Percentiles rank a stretch among this genome's conserved stretches.
Conservation (phyloP, 2,888 invertebrate genomes). For the Drosophila cognata region DNA sequence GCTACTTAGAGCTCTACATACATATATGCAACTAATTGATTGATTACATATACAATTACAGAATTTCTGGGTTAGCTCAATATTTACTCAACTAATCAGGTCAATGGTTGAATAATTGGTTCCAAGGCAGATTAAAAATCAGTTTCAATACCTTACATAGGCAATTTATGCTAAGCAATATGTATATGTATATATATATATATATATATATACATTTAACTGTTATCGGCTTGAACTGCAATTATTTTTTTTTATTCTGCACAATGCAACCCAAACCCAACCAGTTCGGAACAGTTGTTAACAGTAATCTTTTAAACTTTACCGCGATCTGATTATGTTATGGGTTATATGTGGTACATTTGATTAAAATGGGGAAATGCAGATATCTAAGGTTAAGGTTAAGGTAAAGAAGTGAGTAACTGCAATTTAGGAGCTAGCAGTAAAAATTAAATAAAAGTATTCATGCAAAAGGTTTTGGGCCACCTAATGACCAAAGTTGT, state of each 20-base stretch:
- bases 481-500: constrained; percentile 69
- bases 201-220: background rate
- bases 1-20: background rate
- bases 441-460: constrained; percentile 14
- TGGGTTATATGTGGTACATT: constrained; percentile 22
- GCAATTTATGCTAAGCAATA: background rate
- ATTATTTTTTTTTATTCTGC: background rate
- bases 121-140: background rate
- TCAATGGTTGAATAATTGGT: background rate
- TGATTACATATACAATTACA: background rate
- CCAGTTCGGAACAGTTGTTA: background rate
- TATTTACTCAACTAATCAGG: background rate
- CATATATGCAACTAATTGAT: background rate
- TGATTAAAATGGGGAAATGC: constrained; percentile 59
- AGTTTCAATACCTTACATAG: background rate
- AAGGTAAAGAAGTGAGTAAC: constrained; percentile 44
- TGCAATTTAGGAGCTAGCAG: constrained; percentile 49
- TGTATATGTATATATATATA: background rate
- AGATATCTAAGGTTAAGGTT: constrained; percentile 52
- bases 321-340: background rate
- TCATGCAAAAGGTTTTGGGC: constrained; percentile 4
- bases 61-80: background rate
- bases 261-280: background rate
- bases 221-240: background rate
- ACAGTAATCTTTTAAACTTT: background rate